Conservation (phyloP, 2,113 vertebrate species). For the Salvelinus fontinalis region DNA sequence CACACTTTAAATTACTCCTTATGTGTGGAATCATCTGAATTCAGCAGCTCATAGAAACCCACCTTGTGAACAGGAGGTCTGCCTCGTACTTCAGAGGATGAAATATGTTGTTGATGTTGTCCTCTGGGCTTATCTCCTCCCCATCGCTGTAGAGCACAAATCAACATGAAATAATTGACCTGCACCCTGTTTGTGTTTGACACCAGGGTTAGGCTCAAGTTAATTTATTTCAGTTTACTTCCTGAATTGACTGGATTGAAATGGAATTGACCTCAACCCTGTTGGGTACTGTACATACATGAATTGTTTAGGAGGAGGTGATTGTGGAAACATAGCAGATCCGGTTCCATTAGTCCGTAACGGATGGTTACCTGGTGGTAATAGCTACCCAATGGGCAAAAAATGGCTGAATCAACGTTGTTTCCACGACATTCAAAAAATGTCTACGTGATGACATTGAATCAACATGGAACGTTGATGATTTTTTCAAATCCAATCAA, state of each 20-base stretch:
- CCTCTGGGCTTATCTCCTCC: conserved; percentile 78
- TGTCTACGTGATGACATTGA: too few species aligned
- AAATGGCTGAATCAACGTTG: too few species aligned
- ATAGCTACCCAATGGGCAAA: too few species aligned
- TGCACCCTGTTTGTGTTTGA: neutral
- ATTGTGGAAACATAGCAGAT: neutral
- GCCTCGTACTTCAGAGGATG: conserved; percentile 86
- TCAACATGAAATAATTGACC: neutral
- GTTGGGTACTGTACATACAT: neutral
- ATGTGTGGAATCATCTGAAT: neutral
- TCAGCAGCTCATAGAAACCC: neutral
- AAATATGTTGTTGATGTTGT: conserved; percentile 81
- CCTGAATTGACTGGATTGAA: too few species aligned
- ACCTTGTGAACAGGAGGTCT: conserved; percentile 94
- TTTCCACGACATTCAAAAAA: too few species aligned
- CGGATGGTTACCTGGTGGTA: too few species aligned
- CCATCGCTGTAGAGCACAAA: conserved; percentile 79
- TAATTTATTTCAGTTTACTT: neutral
- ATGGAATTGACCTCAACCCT: too few species aligned
- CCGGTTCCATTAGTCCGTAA: too few species aligned
- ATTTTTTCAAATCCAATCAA: too few species aligned
- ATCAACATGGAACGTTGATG: too few species aligned
- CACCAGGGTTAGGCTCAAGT: neutral
- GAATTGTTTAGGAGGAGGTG: neutral
- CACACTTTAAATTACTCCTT: neutral